Base-by-base conservation (phyloP, 2,113 vertebrate genomes). In the Cyphotilapia sp. region DNA sequence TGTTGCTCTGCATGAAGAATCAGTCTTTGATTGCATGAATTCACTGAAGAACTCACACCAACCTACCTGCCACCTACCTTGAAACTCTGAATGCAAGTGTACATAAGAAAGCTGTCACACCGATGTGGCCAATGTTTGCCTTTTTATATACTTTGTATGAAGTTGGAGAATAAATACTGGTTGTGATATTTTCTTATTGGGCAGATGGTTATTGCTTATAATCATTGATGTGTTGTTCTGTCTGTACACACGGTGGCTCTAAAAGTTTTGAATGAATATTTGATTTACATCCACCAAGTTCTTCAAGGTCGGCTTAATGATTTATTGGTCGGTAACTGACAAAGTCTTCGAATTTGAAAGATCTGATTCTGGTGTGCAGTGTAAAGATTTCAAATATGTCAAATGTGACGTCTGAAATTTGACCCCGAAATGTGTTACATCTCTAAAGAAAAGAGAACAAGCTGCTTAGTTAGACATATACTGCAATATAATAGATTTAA, bases 41-140 rank as follows among this genome's bases (percentile, higher is more conserved):
- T 59, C 42, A 76, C 14, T 76, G 3, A 76, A 76, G 42, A 31
- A n/a, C 4, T 38, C 19, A 2, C 7, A 40, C 10, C 19, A 69
- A 22, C 24, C 9, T 49, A 78, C 45, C 74, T 31, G 45, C 74
- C 42, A 78, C 74, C 69, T 78, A 33, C 16, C 69, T 78, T 22
- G 38, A 85, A 4, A 80, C 38, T 35, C 54, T 57, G 29, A 61
- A 59, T 63, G 74, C 14, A 85, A 51, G 81, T 80, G 31, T 13
- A 0, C 19, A 40, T 69, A 69, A 69, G n/a, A 40, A 35, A 22
- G 35, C 11, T 69, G 35, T 66, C 19, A 66, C 33, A 22, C 19
- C 3, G 1, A 66, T 66, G 33, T 66, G 61, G 33, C 11, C 61
- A 22, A 2, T 22, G 33, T 66, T 66, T 22, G 61, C 33, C 61